A percentile compares a stretch with the other conserved stretches of the same genome.
Evolutionary conservation across 2,888 invertebrate species (phyloP).

Genomic region (Polia nebulosa): DNA sequence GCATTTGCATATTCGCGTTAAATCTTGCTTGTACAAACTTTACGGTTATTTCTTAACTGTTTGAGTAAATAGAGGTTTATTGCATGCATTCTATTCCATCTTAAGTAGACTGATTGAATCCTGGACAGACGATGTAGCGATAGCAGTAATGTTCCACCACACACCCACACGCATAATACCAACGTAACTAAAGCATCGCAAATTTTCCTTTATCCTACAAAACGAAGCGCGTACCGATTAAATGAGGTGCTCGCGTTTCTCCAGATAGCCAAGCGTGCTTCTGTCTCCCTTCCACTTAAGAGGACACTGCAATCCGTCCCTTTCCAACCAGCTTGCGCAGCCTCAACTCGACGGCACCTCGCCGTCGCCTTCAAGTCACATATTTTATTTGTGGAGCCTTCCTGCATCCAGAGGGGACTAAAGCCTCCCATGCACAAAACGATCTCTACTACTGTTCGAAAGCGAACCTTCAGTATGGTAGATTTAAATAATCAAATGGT

Average conservation of each 20-base stretch:
- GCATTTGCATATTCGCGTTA: conserved; percentile 52
- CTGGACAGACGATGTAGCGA: conserved; percentile 49
- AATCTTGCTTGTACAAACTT: conserved; percentile 37
- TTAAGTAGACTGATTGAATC: conserved; percentile 51
- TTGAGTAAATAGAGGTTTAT: conserved; percentile 33
- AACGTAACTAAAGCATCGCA: conserved; percentile 81
- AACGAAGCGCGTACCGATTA: conserved; percentile 90
- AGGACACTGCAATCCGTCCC: conserved; percentile 70
- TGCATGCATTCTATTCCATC: conserved; percentile 12
- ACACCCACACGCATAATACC: conserved; percentile 68
- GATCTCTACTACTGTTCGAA: conserved; percentile 68
- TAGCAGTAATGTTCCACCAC: conserved; percentile 59
- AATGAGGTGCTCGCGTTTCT: conserved; percentile 91
- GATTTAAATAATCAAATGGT: conserved; percentile 61
- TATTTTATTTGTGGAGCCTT: conserved; percentile 91
- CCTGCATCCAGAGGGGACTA: conserved; percentile 88
- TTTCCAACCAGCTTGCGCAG: conserved; percentile 82
- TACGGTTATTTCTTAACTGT: conserved; percentile 53
- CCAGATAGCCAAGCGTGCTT: conserved; percentile 86
- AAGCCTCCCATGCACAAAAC: conserved; percentile 82
- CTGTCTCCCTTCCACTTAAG: conserved; percentile 74
- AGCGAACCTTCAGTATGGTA: conserved; percentile 63
- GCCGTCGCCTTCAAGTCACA: conserved; percentile 90
- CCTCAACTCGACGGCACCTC: conserved; percentile 89
- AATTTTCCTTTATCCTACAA: conserved; percentile 88